Conservation (phyloP, 2,113 vertebrate species). For the Apodemus speciosus region DNA sequence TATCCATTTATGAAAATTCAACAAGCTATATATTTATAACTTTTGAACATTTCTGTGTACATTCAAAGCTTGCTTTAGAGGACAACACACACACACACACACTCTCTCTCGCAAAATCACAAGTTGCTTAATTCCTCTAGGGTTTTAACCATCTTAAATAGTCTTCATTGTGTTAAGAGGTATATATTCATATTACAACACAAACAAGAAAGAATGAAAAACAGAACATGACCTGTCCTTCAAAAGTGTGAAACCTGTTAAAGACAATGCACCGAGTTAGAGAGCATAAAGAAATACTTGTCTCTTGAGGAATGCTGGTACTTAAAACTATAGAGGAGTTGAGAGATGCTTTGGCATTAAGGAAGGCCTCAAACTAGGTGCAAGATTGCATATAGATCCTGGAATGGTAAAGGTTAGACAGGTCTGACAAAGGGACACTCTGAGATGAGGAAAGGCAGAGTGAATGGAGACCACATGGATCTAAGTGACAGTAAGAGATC, state of each 20-base stretch:
- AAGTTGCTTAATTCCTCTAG: conserved; percentile 25
- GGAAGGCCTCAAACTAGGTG: neutral
- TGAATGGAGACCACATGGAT: neutral
- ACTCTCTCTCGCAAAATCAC: neutral
- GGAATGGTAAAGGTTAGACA: neutral
- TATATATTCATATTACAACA: conserved; percentile 23
- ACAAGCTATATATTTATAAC: neutral
- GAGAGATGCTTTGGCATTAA: neutral
- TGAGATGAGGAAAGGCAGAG: neutral
- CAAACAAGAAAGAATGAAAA: conserved; percentile 14
- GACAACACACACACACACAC: neutral
- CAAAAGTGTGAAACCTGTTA: neutral
- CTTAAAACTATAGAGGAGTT: neutral
- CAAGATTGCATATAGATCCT: neutral
- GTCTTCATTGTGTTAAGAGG: neutral
- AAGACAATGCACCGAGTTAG: neutral
- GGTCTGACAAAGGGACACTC: neutral
- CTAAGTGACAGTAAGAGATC: neutral
- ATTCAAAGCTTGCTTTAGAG: conserved; percentile 3
- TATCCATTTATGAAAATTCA: neutral
- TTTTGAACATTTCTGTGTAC: neutral
- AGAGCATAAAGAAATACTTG: neutral
- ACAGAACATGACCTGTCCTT: conserved; percentile 9
- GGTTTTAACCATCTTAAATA: conserved; percentile 48
- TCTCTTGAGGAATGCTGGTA: neutral